A percentile compares a stretch with the other conserved stretches of the same genome.
phyloP scores from a whole-genome alignment of 1,140 invertebrate species.

The Phthorimaea operculella region DNA sequence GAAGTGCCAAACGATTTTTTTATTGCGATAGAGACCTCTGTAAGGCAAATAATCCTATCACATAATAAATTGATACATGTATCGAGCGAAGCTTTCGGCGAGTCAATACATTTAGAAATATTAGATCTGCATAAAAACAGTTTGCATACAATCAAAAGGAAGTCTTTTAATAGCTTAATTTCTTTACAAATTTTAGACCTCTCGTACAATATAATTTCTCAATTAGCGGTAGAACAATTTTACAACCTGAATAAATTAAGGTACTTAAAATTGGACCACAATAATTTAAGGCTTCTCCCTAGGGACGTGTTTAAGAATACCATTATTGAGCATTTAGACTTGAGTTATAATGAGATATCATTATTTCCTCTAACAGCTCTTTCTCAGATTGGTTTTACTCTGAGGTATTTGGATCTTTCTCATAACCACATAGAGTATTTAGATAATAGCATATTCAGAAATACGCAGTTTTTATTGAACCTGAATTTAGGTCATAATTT shows the following conservation, averaged over 20 bases:
- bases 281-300: slow-evolving; percentile 80
- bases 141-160: slow-evolving; percentile 76
- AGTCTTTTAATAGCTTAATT: slow-evolving; percentile 79
- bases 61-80: slow-evolving; percentile 79
- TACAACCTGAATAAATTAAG: slow-evolving; percentile 80
- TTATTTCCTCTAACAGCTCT: slow-evolving; percentile 78
- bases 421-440: slow-evolving; percentile 87
- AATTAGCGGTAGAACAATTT: slow-evolving; percentile 85
- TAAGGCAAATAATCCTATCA: slow-evolving; percentile 76
- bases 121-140: slow-evolving; percentile 80
- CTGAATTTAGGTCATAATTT: slow-evolving; percentile 84
- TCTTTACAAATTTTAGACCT: slow-evolving; percentile 83
- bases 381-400: slow-evolving; percentile 78
- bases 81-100: slow-evolving; percentile 77
- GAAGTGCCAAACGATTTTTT: slow-evolving; percentile 75
- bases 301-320: slow-evolving; percentile 85
- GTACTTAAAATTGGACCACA: slow-evolving; percentile 80
- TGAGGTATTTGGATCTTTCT: slow-evolving; percentile 80
- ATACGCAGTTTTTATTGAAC: slow-evolving; percentile 80
- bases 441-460: slow-evolving; percentile 87
- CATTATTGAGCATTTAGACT: slow-evolving; percentile 81
- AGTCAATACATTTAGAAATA: slow-evolving; percentile 76
- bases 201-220: slow-evolving; percentile 79
- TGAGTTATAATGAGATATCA: slow-evolving; percentile 82
- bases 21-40: slow-evolving; percentile 69